Evolutionary conservation across 2,888 invertebrate genomes (phyloP).

Genomic region (Cosmorhoe ocellata): DNA sequence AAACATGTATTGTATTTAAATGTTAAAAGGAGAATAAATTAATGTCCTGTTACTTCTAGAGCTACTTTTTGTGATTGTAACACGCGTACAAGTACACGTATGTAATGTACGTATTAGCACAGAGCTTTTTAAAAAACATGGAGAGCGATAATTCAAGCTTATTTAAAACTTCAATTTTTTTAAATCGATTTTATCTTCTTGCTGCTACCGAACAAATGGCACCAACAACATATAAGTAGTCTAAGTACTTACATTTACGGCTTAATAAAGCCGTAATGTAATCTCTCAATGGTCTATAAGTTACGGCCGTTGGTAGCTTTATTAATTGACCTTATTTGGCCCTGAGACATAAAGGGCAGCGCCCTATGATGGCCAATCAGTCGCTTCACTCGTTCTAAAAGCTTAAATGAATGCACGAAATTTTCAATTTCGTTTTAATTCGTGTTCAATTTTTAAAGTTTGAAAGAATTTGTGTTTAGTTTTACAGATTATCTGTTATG

Average conservation of each 20-base stretch:
- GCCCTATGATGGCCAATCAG: slow-evolving; percentile 54
- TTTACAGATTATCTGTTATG: no score
- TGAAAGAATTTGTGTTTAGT: no score
- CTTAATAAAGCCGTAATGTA: slow-evolving; percentile 21
- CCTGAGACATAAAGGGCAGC: slow-evolving; percentile 57
- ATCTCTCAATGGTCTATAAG: slow-evolving; percentile 28
- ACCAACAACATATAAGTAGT: no score
- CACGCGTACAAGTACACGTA: no score
- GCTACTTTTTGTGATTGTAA: no score
- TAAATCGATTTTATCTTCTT: no score
- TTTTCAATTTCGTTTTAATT: neutral
- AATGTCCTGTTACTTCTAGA: no score
- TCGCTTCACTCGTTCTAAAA: slow-evolving; percentile 36
- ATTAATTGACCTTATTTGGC: slow-evolving; percentile 72
- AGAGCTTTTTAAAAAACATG: no score
- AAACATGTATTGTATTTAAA: neutral
- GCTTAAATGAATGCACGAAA: slow-evolving; percentile 28
- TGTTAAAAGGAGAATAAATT: no score
- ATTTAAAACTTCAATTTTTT: no score
- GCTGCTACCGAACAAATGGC: no score
- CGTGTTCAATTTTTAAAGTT: no score
- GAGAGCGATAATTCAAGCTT: slow-evolving; percentile 17
- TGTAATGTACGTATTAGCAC: neutral
- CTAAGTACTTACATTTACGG: neutral
- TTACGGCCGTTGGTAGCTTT: slow-evolving; percentile 44